phyloP scores from a whole-genome alignment of 2,797 vertebrate genomes.

The Sebastes vulpes region DNA sequence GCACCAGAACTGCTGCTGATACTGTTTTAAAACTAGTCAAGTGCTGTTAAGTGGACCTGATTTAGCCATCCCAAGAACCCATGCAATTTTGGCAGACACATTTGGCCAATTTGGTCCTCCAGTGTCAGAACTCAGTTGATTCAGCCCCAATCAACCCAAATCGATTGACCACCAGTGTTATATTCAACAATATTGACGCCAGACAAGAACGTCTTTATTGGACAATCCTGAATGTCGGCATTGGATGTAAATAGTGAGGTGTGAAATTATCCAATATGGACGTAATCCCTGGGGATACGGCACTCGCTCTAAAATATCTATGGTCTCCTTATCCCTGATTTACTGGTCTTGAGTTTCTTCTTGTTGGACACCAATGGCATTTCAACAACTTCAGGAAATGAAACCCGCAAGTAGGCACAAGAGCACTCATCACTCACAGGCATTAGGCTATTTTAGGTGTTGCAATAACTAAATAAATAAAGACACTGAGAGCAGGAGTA shows the following conservation, averaged over 20 bases:
- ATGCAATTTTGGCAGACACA: background rate
- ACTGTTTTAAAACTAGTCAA: background rate
- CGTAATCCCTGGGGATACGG: background rate
- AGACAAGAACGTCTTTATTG: background rate
- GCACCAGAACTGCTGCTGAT: background rate
- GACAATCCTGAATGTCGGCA: background rate
- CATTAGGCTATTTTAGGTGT: background rate
- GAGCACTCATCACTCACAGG: background rate
- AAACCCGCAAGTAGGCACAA: background rate
- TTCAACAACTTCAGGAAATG: background rate
- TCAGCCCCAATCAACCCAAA: background rate
- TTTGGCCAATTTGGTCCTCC: background rate
- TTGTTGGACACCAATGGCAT: background rate
- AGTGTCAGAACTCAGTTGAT: background rate
- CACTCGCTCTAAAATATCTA: background rate
- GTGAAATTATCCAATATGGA: background rate
- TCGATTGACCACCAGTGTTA: background rate
- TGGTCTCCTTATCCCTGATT: background rate
- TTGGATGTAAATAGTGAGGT: background rate
- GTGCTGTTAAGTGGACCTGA: background rate
- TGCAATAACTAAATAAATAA: conserved; percentile 27
- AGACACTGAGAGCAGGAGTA: conserved; percentile 9
- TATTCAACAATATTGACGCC: background rate
- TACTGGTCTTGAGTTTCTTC: background rate
- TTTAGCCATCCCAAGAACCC: background rate